Evolutionary conservation across 2,888 invertebrate species (phyloP).

Genomic region (Amphiduros pacificus): DNA sequence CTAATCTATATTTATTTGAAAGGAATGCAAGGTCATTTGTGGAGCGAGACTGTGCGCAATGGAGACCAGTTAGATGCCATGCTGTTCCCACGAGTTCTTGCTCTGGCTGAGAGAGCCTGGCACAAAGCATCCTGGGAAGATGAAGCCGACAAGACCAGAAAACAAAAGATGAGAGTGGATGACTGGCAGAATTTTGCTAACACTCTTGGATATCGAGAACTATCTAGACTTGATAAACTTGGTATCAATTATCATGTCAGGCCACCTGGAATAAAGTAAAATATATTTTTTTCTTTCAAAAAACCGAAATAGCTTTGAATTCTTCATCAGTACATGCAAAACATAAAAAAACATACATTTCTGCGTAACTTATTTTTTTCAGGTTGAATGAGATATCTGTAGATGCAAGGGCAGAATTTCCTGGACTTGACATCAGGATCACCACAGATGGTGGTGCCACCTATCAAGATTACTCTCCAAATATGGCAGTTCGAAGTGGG

Average conservation of each 20-base stretch:
- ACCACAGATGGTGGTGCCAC: not conserved
- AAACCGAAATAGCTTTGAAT: too few species aligned
- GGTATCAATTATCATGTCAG: slow-evolving; percentile 47
- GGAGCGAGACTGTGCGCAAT: slow-evolving; percentile 30
- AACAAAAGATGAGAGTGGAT: slow-evolving; percentile 21
- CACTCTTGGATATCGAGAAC: slow-evolving; percentile 45
- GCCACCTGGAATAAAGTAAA: slow-evolving; percentile 52
- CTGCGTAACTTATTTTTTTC: too few species aligned
- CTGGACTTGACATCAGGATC: not conserved
- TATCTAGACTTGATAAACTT: slow-evolving; percentile 41
- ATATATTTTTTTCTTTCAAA: too few species aligned
- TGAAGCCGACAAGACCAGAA: slow-evolving; percentile 29
- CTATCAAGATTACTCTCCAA: not conserved
- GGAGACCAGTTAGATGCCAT: slow-evolving; percentile 25
- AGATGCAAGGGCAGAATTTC: not conserved
- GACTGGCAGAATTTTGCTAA: slow-evolving; percentile 52
- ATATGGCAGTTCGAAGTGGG: not conserved
- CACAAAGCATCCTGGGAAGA: slow-evolving; percentile 44
- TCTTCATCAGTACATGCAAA: too few species aligned
- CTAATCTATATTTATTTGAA: not conserved
- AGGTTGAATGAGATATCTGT: too few species aligned
- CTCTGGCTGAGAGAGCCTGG: slow-evolving; percentile 35
- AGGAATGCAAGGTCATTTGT: slow-evolving; percentile 31
- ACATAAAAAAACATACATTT: too few species aligned
- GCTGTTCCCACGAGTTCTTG: slow-evolving; percentile 33